Evolutionary conservation across 2,888 invertebrate genomes (phyloP).

Genomic region (Crioceris asparagi): DNA sequence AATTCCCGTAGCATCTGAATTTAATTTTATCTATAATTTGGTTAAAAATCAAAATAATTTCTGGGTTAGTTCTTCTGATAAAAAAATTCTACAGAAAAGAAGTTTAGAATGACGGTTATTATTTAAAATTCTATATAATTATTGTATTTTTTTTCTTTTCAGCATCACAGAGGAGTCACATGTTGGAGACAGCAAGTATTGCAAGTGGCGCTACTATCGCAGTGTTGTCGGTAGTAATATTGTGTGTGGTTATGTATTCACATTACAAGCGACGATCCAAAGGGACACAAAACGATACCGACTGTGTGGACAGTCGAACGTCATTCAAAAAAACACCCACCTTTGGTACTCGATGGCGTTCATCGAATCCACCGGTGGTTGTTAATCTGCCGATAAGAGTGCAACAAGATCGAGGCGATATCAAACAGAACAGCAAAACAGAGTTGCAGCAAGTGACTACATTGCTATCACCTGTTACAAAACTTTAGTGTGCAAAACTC

Average conservation of each 20-base stretch:
- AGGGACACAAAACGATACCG: constrained; percentile 24
- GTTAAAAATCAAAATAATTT: no score
- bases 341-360: constrained; percentile 34
- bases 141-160: no score
- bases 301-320: constrained; percentile 33
- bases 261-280: constrained; percentile 49
- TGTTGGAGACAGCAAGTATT: constrained; percentile 82
- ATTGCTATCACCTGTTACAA: constrained; percentile 25
- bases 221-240: constrained; percentile 56
- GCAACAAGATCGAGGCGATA: constrained; percentile 23
- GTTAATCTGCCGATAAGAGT: constrained; percentile 18
- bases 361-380: constrained; percentile 20
- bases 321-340: constrained; percentile 27
- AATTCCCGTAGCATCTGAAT: no score
- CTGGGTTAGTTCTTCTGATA: no score
- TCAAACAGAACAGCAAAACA: constrained; percentile 20
- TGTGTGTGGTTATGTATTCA: constrained; percentile 56
- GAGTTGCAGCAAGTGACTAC: constrained; percentile 32
- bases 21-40: no score
- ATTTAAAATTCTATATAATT: no score
- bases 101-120: no score
- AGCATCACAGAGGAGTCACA: constrained; percentile 69
- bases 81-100: no score
- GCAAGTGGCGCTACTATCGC: constrained; percentile 72
- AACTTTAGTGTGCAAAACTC: no score